A percentile compares a stretch with the other conserved stretches of the same genome.
These are phyloP conservation scores for Leptinotarsa peninsularis DNA, from an alignment of 2,888 invertebrate species.

Conservation along the genomic window DNA sequence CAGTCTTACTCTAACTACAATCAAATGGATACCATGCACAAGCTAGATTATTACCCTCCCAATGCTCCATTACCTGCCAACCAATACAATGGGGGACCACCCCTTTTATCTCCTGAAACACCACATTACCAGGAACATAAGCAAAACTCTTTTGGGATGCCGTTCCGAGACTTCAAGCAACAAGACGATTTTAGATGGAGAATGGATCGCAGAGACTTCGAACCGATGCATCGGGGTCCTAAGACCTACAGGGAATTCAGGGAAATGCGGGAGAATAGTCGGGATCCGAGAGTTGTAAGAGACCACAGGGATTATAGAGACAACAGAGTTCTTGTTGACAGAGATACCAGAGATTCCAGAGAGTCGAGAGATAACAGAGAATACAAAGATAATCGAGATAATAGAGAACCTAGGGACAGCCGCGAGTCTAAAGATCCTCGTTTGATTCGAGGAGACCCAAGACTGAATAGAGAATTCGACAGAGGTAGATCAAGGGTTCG, in stretches of 20 bases:
- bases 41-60: constrained; percentile 42
- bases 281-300: constrained; percentile 39
- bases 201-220: constrained; percentile 38
- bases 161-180: constrained; percentile 30
- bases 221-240: constrained; percentile 46
- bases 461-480: constrained; percentile 29
- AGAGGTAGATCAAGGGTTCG: constrained; percentile 11
- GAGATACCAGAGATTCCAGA: constrained; percentile 29
- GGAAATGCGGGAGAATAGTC: constrained; percentile 50
- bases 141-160: constrained; percentile 32
- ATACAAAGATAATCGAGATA: constrained; percentile 27
- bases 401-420: neutral
- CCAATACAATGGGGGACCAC: constrained; percentile 38
- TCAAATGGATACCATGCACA: constrained; percentile 33
- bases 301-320: constrained; percentile 27
- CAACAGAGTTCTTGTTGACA: constrained; percentile 28
- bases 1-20: constrained; percentile 28
- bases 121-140: constrained; percentile 43
- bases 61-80: constrained; percentile 32
- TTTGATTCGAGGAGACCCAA: constrained; percentile 14
- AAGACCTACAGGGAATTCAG: constrained; percentile 52
- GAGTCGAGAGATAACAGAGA: constrained; percentile 35
- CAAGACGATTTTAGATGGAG: constrained; percentile 39
- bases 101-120: constrained; percentile 39
- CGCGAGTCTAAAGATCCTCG: neutral